Evolutionary conservation across 1,140 invertebrate species (phyloP), one percentile per base, ranked within the genome.

Genomic region (Sycophila sp.): DNA sequence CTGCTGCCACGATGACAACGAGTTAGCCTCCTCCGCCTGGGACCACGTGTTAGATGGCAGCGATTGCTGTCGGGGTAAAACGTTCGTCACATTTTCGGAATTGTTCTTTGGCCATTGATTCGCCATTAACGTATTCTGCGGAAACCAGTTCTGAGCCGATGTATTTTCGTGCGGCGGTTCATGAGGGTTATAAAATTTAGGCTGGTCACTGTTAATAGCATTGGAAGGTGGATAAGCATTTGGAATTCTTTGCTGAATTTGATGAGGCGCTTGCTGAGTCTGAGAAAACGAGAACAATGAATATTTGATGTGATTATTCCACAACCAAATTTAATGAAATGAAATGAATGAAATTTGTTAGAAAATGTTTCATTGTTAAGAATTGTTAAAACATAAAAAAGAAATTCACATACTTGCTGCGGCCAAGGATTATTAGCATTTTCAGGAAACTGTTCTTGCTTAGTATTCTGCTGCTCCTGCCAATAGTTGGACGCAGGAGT

Each of bases 1-100:
- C 13, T 77, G 74, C 42, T 75, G 78, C 78, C 79, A 78, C 11
- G 72, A 40, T n/a, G 79, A 62, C 15, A 71, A 64, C 17, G 59
- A 40, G 71, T 66, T 73, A 24, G 42, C 1, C 30, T 70, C 67
- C 22, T 72, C 72, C 10, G 68, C 3, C 38, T 74, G 75, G 67
- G 66, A 71, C 69, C 72, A 73, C 6, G 69, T 49, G 56, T 51
- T 72, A 17, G 66, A 49, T 0, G 70, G 66, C 40, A 72, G 13
- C 26, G 62, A 71, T 71, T 74, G 76, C 38, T 64, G 72, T 51
- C 63, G 62, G 28, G 70, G 56, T 67, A 72, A 72, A 72, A 67
- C 63, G 22, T 72, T 72, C 34, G 64, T 56, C 6, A 68, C 53
- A 47, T 51, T 72, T 53, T 73, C 72, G 11, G 70, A 67, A 69